Percentiles rank a stretch among this genome's conserved stretches.
Conservation (phyloP, 2,797 vertebrate species). For the Sus cebifrons region DNA sequence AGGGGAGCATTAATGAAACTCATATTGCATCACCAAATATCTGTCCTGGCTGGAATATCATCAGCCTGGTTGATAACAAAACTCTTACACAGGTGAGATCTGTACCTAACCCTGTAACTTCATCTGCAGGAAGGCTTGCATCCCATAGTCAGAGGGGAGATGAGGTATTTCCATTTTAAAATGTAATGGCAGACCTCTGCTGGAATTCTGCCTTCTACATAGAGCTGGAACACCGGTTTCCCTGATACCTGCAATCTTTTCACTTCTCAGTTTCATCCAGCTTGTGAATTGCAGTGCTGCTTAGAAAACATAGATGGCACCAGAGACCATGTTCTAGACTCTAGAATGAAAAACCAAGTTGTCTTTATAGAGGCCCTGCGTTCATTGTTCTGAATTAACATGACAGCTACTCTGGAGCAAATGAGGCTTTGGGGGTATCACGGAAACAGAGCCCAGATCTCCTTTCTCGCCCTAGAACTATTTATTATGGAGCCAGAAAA, state of each 20-base stretch:
- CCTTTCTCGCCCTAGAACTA: not conserved
- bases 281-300: constrained; percentile 7
- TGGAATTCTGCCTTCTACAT: not conserved
- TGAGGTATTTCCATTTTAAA: not conserved
- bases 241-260: not conserved
- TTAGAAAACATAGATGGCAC: constrained; percentile 63
- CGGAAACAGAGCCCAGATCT: not conserved
- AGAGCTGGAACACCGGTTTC: not conserved
- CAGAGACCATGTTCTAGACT: constrained; percentile 52
- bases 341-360: not conserved
- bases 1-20: accelerated
- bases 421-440: not conserved
- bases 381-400: not conserved
- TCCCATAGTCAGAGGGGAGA: not conserved
- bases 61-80: not conserved
- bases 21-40: not conserved
- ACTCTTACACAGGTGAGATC: too few relatives aligned
- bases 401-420: not conserved
- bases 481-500: not conserved
- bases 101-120: not conserved
- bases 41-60: not conserved
- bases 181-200: not conserved
- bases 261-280: not conserved
- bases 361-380: not conserved
- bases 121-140: not conserved